Evolutionary conservation across 2,797 vertebrate species (phyloP), one percentile per base, ranked within the genome.

Genomic region (Phoeniculus purpureus): DNA sequence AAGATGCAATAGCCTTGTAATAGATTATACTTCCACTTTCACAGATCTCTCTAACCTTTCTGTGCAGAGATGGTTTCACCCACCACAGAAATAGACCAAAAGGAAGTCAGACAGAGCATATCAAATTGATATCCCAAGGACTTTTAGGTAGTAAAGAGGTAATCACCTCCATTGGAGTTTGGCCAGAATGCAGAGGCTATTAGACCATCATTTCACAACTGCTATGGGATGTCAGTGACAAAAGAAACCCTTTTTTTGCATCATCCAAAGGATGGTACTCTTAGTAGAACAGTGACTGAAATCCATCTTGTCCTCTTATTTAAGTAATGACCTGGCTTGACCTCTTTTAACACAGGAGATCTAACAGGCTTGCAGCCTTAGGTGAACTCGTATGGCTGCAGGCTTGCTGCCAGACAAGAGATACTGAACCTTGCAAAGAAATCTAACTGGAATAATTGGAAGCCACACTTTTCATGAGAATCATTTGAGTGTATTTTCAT

Each of bases 401-500:
- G 88, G 80, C 67, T 86, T 58, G n/a, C 84, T 73, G 86, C 81
- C 91, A 94, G 74, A 61, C 58, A 59, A 26, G 55, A 76, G 55
- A 47, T 21, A 47, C 54, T 43, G 43, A 70, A 22, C 59, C 51
- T 74, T 59, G 68, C 11, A 29, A 79, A 61, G 65, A 89, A 80
- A 88, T 62, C 72, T 77, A 19, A 4, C 68, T 8, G 3, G 27
- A 60, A 66, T 77, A 89, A 90, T 56, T 68, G 78, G 8, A 85
- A 82, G 23, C 51, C 56, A 59, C 10, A 27, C 27, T 58, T 79
- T 51, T 74, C 29, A 22, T 13, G 25, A 37, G 74, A 92, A 74
- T 76, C 73, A 55, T 52, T 34, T 59, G 14, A 8, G 26, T 0
- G 0, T n/a, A 26, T 68, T 68, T 70, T 4, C 0, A 17, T n/a